Conservation (phyloP, 1,140 invertebrate species). For the Lepidurus apus region DNA sequence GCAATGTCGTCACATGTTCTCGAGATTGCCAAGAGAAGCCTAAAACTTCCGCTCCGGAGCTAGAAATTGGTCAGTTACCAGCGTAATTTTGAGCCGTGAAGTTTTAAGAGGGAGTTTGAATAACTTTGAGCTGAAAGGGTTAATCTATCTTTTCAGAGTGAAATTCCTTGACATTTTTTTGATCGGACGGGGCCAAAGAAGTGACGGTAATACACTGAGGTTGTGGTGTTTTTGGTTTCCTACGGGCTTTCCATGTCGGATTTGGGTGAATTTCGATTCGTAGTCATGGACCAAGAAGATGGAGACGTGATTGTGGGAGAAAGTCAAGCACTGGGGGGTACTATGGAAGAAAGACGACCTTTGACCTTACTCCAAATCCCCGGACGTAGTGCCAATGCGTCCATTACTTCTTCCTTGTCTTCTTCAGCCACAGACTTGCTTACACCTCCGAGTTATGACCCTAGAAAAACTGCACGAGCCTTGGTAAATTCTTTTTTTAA, state of each 20-base stretch:
- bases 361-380: constrained; percentile 50
- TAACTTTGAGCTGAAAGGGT: background rate
- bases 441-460: background rate
- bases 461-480: constrained; percentile 1
- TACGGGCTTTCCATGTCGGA: background rate
- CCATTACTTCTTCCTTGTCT: constrained; percentile 54
- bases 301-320: constrained; percentile 29
- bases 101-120: background rate
- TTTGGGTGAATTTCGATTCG: constrained; percentile 7
- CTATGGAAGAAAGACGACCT: constrained; percentile 36
- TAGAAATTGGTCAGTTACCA: background rate
- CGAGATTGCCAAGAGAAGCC: background rate
- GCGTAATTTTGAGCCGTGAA: background rate
- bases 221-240: background rate
- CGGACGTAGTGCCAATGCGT: constrained; percentile 42
- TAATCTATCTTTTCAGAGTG: background rate
- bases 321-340: constrained; percentile 27
- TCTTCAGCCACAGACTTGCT: constrained; percentile 54
- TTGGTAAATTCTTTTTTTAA: background rate
- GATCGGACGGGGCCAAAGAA: background rate
- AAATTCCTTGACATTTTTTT: background rate
- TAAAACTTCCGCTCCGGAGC: constrained; percentile 14
- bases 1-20: background rate
- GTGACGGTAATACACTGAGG: background rate
- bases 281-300: constrained; percentile 33